A percentile compares a stretch with the other conserved stretches of the same genome.
Conservation (phyloP, 2,888 invertebrate genomes). For the Cephus pulcher region DNA sequence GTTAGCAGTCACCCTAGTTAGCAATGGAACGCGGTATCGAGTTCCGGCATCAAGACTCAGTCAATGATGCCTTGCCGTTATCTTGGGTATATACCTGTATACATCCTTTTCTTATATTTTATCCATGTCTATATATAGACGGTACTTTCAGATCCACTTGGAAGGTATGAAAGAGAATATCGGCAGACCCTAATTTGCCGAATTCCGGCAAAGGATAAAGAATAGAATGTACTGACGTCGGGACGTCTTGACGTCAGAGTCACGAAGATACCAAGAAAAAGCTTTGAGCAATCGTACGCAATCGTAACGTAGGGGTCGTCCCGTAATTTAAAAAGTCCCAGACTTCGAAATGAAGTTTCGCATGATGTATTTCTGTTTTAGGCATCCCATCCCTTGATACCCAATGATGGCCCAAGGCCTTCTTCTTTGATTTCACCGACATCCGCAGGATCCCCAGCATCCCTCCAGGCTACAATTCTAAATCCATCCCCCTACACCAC, state of each 20-base stretch:
- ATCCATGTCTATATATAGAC: background rate
- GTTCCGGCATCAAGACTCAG: conserved; percentile 42
- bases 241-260: too few relatives aligned
- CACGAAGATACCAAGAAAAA: conserved; percentile 13
- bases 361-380: conserved; percentile 26
- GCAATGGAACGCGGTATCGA: conserved; percentile 37
- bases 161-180: too few relatives aligned
- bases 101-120: background rate
- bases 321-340: conserved; percentile 33
- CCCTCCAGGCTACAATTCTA: too few relatives aligned
- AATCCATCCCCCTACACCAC: too few relatives aligned
- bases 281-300: conserved; percentile 52
- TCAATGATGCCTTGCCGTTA: conserved; percentile 39
- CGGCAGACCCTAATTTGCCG: too few relatives aligned
- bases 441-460: too few relatives aligned
- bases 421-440: too few relatives aligned
- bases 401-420: background rate
- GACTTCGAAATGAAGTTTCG: conserved; percentile 14
- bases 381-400: background rate
- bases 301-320: conserved; percentile 31
- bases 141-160: background rate
- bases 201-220: too few relatives aligned
- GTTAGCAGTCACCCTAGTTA: conserved; percentile 36
- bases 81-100: too few relatives aligned
- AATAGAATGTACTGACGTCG: too few relatives aligned